Evolutionary conservation across 2,113 vertebrate genomes (phyloP).

Genomic region (Mus spicilegus): DNA sequence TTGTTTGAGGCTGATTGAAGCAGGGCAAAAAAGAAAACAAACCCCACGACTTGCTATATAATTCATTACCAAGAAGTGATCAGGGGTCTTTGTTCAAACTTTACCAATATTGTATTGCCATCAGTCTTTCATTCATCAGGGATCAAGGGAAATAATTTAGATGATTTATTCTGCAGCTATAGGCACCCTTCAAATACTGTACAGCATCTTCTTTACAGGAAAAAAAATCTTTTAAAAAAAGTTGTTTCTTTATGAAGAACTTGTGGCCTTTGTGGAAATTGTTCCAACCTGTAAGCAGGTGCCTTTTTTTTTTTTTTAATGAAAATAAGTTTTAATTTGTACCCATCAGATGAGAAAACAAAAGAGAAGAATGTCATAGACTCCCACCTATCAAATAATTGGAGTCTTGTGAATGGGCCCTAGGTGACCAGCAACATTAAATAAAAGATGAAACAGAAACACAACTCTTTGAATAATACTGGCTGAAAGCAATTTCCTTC

Average conservation of each 20-base stretch:
- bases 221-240: neutral
- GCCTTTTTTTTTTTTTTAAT: conserved; percentile 21
- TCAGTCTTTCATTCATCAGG: neutral
- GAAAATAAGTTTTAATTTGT: conserved; percentile 53
- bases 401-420: conserved; percentile 47
- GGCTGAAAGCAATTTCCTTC: conserved; percentile 82
- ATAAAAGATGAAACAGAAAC: conserved; percentile 85
- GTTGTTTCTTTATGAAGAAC: neutral
- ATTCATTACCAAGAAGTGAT: conserved; percentile 12
- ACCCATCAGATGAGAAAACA: conserved; percentile 45
- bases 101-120: neutral
- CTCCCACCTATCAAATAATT: conserved; percentile 60
- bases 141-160: neutral
- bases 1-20: neutral
- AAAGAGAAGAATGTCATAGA: conserved; percentile 31
- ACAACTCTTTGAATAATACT: conserved; percentile 84
- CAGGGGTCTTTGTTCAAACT: neutral
- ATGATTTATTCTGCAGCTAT: neutral
- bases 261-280: neutral
- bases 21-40: neutral
- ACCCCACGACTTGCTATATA: neutral
- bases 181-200: conserved; percentile 8
- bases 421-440: conserved; percentile 76
- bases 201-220: conserved; percentile 20
- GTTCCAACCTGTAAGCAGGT: neutral